Base-by-base conservation (phyloP, 2,113 vertebrate genomes). In the Amphilophus citrinellus region DNA sequence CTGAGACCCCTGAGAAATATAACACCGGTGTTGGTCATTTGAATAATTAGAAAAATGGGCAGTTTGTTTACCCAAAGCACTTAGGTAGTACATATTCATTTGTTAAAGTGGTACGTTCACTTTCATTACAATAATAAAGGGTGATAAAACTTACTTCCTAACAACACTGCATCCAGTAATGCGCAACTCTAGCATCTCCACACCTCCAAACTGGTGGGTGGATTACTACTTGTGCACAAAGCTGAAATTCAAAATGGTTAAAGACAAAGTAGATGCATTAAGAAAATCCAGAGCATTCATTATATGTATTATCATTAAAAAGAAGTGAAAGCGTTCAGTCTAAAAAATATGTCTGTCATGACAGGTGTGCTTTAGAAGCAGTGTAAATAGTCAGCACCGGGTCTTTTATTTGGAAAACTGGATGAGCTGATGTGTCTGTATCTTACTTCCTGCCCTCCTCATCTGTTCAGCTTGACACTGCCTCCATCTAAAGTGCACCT, bases 1-100 rank as follows among this genome's bases (percentile, higher is more conserved):
- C 68, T 56, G 47, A 73, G 68, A 73, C 44, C 10, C 27, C 68
- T 73, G 68, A 73, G 68, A 73, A 73, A 11, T 73, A 30, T 50
- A 71, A 73, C 32, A 27, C 27, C 6, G 5, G 14, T 15, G 17
- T 53, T 53, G 50, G 17, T 18, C 27, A 32, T 73, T 8, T 73
- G 68, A 50, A 56, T 56, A 17, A 53, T 17, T 1, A 73, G 44
- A 73, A n/a, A 53, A 9, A 9, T 22, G n/a, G n/a, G n/a, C 68
- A 1, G 27, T 32, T 50, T 56, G 47, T 73, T 73, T 35, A 73
- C 68, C 68, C 47, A 9, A n/a, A 53, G 17, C 10, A 2, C 66
- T 53, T 73, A 30, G 53, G 0, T 18, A 73, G 44, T 9, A n/a
- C 68, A 73, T 2, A n/a, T 53, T 7, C 17, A 53, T 71, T 30